Evolutionary conservation across 2,113 vertebrate species (phyloP).

Genomic region (Cygnus atratus): DNA sequence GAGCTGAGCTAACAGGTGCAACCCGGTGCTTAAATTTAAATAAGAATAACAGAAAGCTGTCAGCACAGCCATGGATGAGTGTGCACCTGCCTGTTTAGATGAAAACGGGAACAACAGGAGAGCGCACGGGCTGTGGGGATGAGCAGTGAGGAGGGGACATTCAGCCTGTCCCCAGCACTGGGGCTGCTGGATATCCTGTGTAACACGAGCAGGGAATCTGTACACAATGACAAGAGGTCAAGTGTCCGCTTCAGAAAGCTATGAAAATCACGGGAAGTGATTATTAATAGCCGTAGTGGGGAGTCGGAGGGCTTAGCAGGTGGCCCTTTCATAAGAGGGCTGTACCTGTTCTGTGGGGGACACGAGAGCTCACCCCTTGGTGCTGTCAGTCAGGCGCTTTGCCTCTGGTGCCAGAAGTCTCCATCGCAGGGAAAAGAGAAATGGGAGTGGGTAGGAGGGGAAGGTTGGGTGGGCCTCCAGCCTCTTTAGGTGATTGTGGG

Average conservation of each 20-base stretch:
- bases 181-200: not conserved
- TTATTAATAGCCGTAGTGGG: conserved; percentile 38
- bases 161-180: not conserved
- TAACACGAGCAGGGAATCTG: not conserved
- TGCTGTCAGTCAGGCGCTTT: not conserved
- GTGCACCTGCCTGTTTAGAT: not conserved
- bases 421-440: not conserved
- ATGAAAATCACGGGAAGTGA: conserved; percentile 12
- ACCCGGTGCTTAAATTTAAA: not conserved
- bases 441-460: accelerated
- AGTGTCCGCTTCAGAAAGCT: not conserved
- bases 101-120: not conserved
- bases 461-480: not conserved
- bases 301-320: conserved; percentile 20
- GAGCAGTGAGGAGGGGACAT: not conserved
- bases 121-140: not conserved
- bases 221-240: not conserved
- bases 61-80: not conserved
- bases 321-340: not conserved
- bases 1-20: conserved; percentile 48
- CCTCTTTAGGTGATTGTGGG: not conserved
- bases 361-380: not conserved
- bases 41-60: not conserved
- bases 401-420: not conserved
- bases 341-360: not conserved